Conservation (phyloP, 2,113 vertebrate species). For the Pachypanchax playfairii region DNA sequence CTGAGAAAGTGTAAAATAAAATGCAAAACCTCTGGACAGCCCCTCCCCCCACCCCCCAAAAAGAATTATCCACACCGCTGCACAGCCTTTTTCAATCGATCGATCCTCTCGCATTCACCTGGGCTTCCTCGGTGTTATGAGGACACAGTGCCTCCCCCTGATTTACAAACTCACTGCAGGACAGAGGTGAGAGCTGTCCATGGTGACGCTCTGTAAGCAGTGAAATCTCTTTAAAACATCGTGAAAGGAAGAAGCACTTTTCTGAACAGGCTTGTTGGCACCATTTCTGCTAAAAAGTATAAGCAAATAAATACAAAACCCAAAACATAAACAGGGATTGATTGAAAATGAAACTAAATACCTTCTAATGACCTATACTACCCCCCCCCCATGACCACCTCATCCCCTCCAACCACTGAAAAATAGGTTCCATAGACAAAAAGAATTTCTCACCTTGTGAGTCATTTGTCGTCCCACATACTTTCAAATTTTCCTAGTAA, state of each 20-base stretch:
- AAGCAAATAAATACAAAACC: constrained; percentile 56
- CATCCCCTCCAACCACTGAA: constrained; percentile 22
- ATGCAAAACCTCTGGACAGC: constrained; percentile 55
- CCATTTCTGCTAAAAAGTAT: constrained; percentile 54
- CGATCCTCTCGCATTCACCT: constrained; percentile 9
- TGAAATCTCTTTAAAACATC: background rate
- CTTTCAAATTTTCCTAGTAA: constrained; percentile 47
- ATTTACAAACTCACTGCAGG: constrained; percentile 56
- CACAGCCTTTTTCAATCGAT: constrained; percentile 15
- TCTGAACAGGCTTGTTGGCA: constrained; percentile 48
- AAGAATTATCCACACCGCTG: too few relatives aligned
- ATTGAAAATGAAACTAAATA: constrained; percentile 65
- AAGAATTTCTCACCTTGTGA: constrained; percentile 24
- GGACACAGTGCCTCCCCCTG: constrained; percentile 62
- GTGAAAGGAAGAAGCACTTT: too few relatives aligned
- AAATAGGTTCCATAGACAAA: constrained; percentile 63
- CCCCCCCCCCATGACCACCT: too few relatives aligned
- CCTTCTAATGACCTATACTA: constrained; percentile 48
- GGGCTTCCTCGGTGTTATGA: constrained; percentile 18
- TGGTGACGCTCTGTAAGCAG: constrained; percentile 42
- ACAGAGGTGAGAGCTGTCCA: constrained; percentile 59
- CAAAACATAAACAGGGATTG: constrained; percentile 51
- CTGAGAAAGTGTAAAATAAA: constrained; percentile 78
- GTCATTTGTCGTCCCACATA: constrained; percentile 33
- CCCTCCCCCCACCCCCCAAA: too few relatives aligned